A percentile compares a stretch with the other conserved stretches of the same genome.
phyloP scores from a whole-genome alignment of 1,140 invertebrate genomes.

The Camponotus vicinus region DNA sequence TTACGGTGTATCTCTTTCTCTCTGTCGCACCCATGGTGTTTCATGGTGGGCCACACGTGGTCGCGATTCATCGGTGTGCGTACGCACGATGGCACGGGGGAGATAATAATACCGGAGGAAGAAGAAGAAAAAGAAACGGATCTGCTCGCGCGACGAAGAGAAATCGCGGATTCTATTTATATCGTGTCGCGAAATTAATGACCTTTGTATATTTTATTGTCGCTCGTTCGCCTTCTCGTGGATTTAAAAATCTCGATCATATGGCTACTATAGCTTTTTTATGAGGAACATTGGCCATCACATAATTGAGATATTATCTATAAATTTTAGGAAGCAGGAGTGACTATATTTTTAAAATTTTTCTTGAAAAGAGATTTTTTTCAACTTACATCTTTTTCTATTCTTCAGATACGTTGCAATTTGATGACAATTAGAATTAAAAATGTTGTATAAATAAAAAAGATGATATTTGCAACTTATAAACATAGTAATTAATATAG shows the following conservation, averaged over 20 bases:
- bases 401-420: too few relatives aligned
- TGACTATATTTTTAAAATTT: background rate
- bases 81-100: slow-evolving; percentile 41
- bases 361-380: background rate
- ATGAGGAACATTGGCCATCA: background rate
- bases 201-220: slow-evolving; percentile 34
- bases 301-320: background rate
- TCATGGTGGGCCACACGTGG: slow-evolving; percentile 36
- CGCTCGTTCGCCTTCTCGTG: background rate
- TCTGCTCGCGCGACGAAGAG: background rate
- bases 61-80: slow-evolving; percentile 25
- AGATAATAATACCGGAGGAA: slow-evolving; percentile 65
- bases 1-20: slow-evolving; percentile 57
- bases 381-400: too few relatives aligned
- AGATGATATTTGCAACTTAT: too few relatives aligned
- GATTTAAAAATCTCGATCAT: background rate
- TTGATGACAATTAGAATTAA: too few relatives aligned
- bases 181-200: slow-evolving; percentile 39
- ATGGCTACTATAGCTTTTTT: background rate
- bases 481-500: too few relatives aligned
- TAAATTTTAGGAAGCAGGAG: background rate
- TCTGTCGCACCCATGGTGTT: slow-evolving; percentile 22
- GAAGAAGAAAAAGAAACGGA: background rate
- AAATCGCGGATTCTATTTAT: slow-evolving; percentile 61
- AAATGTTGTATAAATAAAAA: too few relatives aligned